A percentile compares a stretch with the other conserved stretches of the same genome.
phyloP scores from a whole-genome alignment of 1,140 invertebrate species.

The Ooceraea biroi region DNA sequence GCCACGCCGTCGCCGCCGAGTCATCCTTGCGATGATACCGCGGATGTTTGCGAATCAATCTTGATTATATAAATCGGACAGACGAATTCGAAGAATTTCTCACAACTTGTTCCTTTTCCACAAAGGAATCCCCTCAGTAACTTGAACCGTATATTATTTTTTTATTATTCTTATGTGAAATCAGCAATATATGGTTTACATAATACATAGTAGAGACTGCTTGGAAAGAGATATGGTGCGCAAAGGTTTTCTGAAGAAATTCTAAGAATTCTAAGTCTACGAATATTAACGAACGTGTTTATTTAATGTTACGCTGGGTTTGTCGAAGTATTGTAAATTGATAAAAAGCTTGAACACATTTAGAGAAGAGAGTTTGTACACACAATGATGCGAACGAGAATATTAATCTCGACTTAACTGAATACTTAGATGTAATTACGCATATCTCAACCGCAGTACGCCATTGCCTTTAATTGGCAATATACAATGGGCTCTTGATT shows the following conservation, averaged over 20 bases:
- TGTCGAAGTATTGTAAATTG: too few species aligned
- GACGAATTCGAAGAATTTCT: background rate
- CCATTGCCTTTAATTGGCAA: conserved; percentile 73
- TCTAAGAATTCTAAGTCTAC: too few species aligned
- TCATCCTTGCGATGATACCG: conserved; percentile 21
- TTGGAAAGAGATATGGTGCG: too few species aligned
- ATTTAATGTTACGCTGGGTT: too few species aligned
- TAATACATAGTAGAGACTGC: too few species aligned
- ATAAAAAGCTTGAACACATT: background rate
- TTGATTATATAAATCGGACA: conserved; percentile 29
- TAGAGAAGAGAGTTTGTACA: too few species aligned
- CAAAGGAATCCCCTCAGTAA: background rate
- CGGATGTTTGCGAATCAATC: conserved; percentile 35
- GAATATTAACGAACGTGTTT: too few species aligned
- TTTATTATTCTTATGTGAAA: background rate
- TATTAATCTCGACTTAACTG: background rate
- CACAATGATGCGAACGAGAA: background rate
- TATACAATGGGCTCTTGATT: conserved; percentile 64
- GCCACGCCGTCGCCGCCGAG: background rate
- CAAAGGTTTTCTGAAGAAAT: too few species aligned
- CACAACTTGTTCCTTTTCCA: background rate
- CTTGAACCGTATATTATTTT: background rate
- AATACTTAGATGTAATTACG: conserved; percentile 67
- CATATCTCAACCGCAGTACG: conserved; percentile 35
- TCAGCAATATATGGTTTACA: too few species aligned